Conservation (phyloP, 37 sponge, comb jelly and placozoan species). For the Chondrosia reniformis region DNA sequence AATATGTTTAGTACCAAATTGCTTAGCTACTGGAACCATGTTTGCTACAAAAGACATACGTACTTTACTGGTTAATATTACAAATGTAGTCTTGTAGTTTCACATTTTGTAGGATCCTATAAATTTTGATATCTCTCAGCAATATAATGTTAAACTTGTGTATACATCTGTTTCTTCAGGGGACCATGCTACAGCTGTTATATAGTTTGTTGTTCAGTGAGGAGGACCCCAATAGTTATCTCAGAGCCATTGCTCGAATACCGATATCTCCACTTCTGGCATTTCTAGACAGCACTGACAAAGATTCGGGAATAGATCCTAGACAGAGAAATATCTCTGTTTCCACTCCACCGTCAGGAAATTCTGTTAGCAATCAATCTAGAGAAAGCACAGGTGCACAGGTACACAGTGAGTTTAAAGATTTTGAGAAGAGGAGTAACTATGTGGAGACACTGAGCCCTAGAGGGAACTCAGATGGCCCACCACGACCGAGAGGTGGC, state of each 20-base stretch:
- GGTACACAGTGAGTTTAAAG: background rate
- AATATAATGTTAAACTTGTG: too few relatives aligned
- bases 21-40: too few relatives aligned
- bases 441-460: too few relatives aligned
- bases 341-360: background rate
- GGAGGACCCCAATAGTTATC: slow-evolving; percentile 55
- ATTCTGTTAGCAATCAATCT: background rate
- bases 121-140: too few relatives aligned
- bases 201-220: slow-evolving; percentile 63
- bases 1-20: too few relatives aligned
- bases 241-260: slow-evolving; percentile 59
- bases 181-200: slow-evolving; percentile 64
- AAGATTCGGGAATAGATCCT: slow-evolving; percentile 31
- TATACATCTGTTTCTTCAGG: slow-evolving; percentile 36
- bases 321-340: background rate
- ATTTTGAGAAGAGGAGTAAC: background rate
- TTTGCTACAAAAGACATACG: too few relatives aligned
- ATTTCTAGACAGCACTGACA: slow-evolving; percentile 58
- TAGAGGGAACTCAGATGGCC: background rate
- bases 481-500: background rate
- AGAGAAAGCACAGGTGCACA: background rate
- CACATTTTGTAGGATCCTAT: too few relatives aligned
- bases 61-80: too few relatives aligned
- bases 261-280: slow-evolving; percentile 69
- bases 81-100: too few relatives aligned